Evolutionary conservation across 2,888 invertebrate genomes (phyloP), one percentile per base, ranked within the genome.

Genomic region (Sisyra terminalis): DNA sequence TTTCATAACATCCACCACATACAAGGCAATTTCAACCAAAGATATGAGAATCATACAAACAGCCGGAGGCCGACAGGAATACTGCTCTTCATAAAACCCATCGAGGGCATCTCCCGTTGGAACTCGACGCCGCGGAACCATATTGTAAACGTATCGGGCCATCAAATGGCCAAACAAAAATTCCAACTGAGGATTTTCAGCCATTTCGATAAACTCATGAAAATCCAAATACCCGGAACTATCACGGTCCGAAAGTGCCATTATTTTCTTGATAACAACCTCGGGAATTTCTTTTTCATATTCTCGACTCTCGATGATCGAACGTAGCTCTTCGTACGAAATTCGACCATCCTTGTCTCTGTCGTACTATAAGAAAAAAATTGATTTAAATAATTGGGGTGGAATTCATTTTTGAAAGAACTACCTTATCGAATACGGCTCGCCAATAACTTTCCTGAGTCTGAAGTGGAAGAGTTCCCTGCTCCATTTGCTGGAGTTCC

Each of bases 11-110:
- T 51, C 53, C 46, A 45, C 52, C 35, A 49, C 46, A 44, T 50
- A 84, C 55, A 81, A 69, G 16, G 76, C 67, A 50, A 93, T 89
- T 71, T 94, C 90, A 50, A 90, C 65, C 45, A 93, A 54, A 3
- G 89, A 90, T 53, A 96, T 80, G 46, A 88, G 65, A 47, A 93
- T 74, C 85, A 97, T 92, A 56, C 90, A 87, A 42, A 97, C 57
- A 0, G 87, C 80, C 1, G 96, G 97, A 10, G 96, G 97, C 59
- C 78, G 81, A 57, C 97, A 93, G 46, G 76, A 80, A 67, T 96
- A 97, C 57, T 92, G 83, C 52, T 88, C 83, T 55, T 90, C 82
- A 62, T 93, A 93, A 5, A 77, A 75, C 2, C 81, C 83, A 66
- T 82, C 82, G 35, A 54, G 52, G 14, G 61, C 57, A 32, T 63